Conservation (phyloP, 2,113 vertebrate species). For the Condylura cristata region DNA sequence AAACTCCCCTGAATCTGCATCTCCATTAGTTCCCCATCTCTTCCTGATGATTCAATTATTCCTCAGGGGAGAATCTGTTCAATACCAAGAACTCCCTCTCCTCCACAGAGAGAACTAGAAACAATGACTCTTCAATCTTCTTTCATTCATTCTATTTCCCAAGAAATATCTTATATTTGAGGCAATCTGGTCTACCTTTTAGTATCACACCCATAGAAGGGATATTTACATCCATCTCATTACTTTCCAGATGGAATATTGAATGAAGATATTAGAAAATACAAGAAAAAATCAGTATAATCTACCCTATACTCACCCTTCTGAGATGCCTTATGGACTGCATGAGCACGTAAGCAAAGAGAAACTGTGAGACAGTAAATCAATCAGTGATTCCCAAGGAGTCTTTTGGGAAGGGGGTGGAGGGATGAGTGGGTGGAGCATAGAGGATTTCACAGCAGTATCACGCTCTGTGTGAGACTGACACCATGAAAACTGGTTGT, state of each 20-base stretch:
- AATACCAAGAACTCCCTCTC: slow-evolving; percentile 58
- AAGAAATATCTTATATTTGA: slow-evolving; percentile 44
- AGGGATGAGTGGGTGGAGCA: neutral
- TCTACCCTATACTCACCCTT: neutral
- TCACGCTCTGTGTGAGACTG: too few relatives aligned
- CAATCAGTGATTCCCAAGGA: neutral
- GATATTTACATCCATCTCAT: neutral
- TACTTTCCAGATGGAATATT: neutral
- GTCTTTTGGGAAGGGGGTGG: too few relatives aligned
- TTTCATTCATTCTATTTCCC: neutral
- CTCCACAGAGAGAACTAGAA: neutral
- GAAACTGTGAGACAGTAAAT: neutral
- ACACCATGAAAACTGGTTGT: neutral
- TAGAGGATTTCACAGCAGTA: neutral
- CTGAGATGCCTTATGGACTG: neutral
- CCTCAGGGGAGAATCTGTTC: slow-evolving; percentile 68
- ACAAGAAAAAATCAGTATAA: neutral
- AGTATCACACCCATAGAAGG: neutral
- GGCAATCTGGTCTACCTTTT: slow-evolving; percentile 17
- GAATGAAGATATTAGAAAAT: neutral
- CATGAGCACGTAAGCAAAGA: neutral
- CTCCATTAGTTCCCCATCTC: slow-evolving; percentile 37
- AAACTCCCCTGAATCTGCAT: slow-evolving; percentile 54
- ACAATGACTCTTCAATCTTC: neutral
- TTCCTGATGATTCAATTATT: slow-evolving; percentile 63